Base-by-base conservation (phyloP, 2,888 invertebrate species). In the Phalangium opilio region DNA sequence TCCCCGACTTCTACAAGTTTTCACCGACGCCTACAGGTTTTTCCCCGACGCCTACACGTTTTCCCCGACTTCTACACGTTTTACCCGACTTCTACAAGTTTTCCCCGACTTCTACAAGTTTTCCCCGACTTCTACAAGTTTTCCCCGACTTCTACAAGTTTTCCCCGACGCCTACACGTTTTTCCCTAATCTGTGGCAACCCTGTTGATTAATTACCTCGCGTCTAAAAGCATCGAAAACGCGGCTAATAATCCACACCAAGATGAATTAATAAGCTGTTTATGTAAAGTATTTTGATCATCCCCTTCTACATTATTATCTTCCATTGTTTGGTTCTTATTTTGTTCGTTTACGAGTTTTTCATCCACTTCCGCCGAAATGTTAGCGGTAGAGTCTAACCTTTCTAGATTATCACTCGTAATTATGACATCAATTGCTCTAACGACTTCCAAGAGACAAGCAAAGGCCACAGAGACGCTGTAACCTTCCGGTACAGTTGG, bases 401-500 rank as follows among this genome's bases (percentile, higher is more conserved):
- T 39, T 39, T 50, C 45, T 74, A 73, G 0, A 73, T 70, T 39
- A 77, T 75, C 43, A 53, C 58, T 60, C 12, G 76, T 73, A 51
- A 83, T 78, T 19, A 78, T 80, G 59, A 79, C 74, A 34, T 81
- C 79, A 56, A 84, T 77, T 8, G 85, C 90, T 7, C 86, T 75
- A 44, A 93, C 85, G 55, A 89, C 81, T 66, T 95, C 95, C 63
- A 93, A 72, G 39, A 96, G 73, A 64, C 90, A 87, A 3, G 87
- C 84, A 68, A 91, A 95, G 0, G 93, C 90, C 36, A 96, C 78
- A 0, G 95, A 93, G 50, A 98, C 83, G 3, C 93, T 91, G 68
- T 96, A 98, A 1, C 96, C 95, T 55, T 96, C 93, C n/a, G 87
- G 86, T 56, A 96, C 83, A 11, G 75, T 67, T 0, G 93, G 93